Conservation (phyloP, 1,140 invertebrate genomes). For the Drosophila kurseongensis region DNA sequence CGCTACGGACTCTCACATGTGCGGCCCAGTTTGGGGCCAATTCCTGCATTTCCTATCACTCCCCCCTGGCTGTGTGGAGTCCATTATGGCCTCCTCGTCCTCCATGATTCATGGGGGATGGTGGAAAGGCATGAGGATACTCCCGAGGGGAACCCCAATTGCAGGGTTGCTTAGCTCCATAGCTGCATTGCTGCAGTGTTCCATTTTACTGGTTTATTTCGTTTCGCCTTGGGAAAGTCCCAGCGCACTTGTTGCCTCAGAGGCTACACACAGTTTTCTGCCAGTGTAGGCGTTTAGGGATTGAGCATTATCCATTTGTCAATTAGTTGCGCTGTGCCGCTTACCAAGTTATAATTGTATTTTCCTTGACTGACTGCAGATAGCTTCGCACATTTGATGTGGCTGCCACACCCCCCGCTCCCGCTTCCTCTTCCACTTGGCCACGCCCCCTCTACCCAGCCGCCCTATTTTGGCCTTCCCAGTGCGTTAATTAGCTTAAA, state of each 20-base stretch:
- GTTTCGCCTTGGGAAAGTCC: conserved; percentile 2
- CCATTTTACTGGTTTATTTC: neutral
- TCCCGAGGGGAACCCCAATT: conserved; percentile 17
- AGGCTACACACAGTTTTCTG: conserved; percentile 1
- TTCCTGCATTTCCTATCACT: neutral
- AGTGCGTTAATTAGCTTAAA: conserved; percentile 54
- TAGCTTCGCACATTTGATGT: conserved; percentile 31
- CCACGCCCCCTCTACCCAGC: neutral
- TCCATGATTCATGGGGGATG: conserved; percentile 52
- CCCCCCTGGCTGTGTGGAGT: conserved; percentile 47
- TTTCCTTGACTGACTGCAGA: conserved; percentile 18
- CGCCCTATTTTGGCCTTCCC: neutral
- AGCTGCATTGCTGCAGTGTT: conserved; percentile 32
- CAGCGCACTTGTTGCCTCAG: conserved; percentile 13
- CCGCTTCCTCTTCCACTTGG: neutral
- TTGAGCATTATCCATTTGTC: conserved; percentile 41
- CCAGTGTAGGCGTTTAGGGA: conserved; percentile 11
- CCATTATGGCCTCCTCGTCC: conserved; percentile 52
- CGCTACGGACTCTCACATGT: conserved; percentile 55
- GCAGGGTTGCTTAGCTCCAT: conserved; percentile 9
- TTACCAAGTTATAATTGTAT: conserved; percentile 47
- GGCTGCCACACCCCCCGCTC: neutral
- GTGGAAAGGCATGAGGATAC: too few relatives aligned
- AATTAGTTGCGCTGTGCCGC: conserved; percentile 31
- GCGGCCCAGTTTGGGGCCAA: conserved; percentile 27